These are phyloP conservation scores for Diplosoma virens DNA, from an alignment of 23 tunicate genomes.

Conservation along the genomic window DNA sequence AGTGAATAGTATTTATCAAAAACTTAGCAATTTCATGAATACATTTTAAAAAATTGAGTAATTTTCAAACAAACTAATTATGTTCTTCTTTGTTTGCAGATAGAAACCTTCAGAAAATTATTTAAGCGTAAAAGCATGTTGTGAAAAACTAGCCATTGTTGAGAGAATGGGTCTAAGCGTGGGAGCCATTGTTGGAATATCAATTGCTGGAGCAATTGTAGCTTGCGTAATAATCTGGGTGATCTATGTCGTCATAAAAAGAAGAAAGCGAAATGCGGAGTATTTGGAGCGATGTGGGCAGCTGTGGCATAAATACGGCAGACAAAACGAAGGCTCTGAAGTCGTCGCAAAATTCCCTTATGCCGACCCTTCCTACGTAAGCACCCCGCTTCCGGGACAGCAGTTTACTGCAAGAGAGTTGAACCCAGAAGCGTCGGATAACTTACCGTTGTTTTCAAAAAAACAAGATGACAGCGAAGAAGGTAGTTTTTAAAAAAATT, in stretches of 20 bases:
- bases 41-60: no score
- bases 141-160: no score
- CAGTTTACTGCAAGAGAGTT: slow-evolving; percentile 72
- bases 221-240: slow-evolving; percentile 19
- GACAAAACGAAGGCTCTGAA: slow-evolving; percentile 27
- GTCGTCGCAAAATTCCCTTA: slow-evolving; percentile 68
- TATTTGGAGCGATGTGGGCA: slow-evolving; percentile 61
- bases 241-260: slow-evolving; percentile 60
- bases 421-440: no score
- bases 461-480: no score
- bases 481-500: no score
- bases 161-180: slow-evolving; percentile 31
- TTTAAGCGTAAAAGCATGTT: no score
- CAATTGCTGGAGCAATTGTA: slow-evolving; percentile 40
- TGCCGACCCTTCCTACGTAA: slow-evolving; percentile 53
- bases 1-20: no score
- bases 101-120: no score
- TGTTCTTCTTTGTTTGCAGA: no score
- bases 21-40: no score
- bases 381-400: slow-evolving; percentile 73
- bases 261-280: slow-evolving; percentile 47
- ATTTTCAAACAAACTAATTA: no score
- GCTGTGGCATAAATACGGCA: slow-evolving; percentile 58
- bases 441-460: no score
- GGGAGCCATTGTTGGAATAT: slow-evolving; percentile 65